Evolutionary conservation across 2,113 vertebrate species (phyloP).

Genomic region (Pseudopipra pipra): DNA sequence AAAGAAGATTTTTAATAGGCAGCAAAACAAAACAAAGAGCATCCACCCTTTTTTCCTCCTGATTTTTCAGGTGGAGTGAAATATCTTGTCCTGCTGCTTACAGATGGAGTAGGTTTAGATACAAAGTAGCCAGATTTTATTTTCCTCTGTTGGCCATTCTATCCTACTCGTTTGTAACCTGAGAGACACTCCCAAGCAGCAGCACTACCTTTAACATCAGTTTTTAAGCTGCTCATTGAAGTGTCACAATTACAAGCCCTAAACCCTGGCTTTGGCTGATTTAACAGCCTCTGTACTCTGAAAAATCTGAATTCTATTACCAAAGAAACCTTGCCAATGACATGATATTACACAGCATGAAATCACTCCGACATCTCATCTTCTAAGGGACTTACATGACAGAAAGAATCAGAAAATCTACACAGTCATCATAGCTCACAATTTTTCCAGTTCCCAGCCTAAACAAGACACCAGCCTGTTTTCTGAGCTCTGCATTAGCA

Average conservation of each 20-base stretch:
- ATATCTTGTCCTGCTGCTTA: neutral
- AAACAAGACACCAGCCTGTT: neutral
- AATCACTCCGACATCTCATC: constrained; percentile 5
- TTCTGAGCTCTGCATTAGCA: neutral
- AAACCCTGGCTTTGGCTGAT: neutral
- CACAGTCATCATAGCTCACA: neutral
- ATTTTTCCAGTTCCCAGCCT: constrained; percentile 11
- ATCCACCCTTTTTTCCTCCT: neutral
- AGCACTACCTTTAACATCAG: neutral
- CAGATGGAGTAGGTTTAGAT: neutral
- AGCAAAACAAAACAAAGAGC: neutral
- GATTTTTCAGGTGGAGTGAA: neutral
- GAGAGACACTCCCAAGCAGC: neutral
- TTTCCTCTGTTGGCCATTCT: neutral
- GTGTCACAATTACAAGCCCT: neutral
- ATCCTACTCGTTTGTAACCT: neutral
- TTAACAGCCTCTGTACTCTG: neutral
- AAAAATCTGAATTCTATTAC: constrained; percentile 21
- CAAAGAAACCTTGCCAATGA: neutral
- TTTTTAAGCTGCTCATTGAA: neutral
- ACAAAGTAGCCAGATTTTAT: neutral
- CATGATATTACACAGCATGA: constrained; percentile 32
- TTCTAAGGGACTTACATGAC: neutral
- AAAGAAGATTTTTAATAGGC: neutral
- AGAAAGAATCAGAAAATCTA: constrained; percentile 17